phyloP scores from a whole-genome alignment of 2,797 vertebrate species.

The Gambelia wislizenii region DNA sequence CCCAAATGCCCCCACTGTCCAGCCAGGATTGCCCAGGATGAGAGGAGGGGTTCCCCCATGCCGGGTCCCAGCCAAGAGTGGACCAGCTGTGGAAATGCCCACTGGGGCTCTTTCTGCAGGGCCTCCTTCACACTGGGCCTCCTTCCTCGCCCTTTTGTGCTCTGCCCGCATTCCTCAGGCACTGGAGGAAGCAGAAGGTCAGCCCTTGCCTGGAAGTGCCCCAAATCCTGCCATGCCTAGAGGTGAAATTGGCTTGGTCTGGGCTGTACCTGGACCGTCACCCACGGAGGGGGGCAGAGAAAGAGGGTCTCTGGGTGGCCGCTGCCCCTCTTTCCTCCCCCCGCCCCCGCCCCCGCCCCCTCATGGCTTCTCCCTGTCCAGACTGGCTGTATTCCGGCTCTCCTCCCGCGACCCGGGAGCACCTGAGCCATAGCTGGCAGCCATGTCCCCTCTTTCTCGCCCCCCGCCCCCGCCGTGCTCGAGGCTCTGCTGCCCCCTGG shows the following conservation, averaged over 20 bases:
- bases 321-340: not conserved
- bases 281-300: not conserved
- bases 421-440: not conserved
- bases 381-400: not conserved
- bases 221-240: not conserved
- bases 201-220: not conserved
- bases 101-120: too few relatives aligned
- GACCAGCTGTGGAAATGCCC: too few relatives aligned
- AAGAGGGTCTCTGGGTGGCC: too few relatives aligned
- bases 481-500: slow-evolving; percentile 69
- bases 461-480: slow-evolving; percentile 42
- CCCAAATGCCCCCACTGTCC: too few relatives aligned
- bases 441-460: not conserved
- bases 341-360: not conserved
- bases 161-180: not conserved
- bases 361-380: not conserved
- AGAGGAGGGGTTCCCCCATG: too few relatives aligned
- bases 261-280: not conserved
- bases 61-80: too few relatives aligned
- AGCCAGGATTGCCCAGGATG: too few relatives aligned
- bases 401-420: not conserved
- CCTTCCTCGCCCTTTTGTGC: not conserved
- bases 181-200: not conserved
- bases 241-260: not conserved
- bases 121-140: too few relatives aligned